phyloP scores from a whole-genome alignment of 2,888 invertebrate genomes.

The Epinotia demarniana region DNA sequence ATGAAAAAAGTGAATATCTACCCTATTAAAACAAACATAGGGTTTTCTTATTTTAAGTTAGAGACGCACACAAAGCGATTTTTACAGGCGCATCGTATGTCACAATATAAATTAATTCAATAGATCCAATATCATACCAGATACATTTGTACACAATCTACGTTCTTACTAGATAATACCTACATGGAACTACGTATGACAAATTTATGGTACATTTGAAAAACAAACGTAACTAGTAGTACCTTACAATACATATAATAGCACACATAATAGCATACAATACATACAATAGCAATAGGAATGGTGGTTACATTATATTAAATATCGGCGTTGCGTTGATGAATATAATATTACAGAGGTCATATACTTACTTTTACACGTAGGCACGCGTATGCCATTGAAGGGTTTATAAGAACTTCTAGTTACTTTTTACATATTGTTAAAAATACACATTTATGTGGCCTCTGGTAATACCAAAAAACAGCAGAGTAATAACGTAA shows the following conservation, averaged over 20 bases:
- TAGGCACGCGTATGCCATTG: no score
- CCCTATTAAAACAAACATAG: background rate
- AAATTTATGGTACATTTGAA: background rate
- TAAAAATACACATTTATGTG: background rate
- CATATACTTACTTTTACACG: background rate
- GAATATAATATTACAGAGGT: background rate
- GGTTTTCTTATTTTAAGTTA: background rate
- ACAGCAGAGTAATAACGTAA: no score
- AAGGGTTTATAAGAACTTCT: no score
- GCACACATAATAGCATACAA: background rate
- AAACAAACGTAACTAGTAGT: background rate
- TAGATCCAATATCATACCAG: slow-evolving; percentile 15
- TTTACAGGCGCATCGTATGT: background rate
- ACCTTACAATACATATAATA: background rate
- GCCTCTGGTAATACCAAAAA: background rate
- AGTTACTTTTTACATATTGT: background rate
- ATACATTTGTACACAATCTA: slow-evolving; percentile 24
- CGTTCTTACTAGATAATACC: slow-evolving; percentile 6
- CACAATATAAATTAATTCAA: slow-evolving; percentile 20
- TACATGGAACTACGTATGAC: background rate
- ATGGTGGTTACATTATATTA: background rate
- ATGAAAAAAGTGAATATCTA: background rate
- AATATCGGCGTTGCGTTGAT: background rate
- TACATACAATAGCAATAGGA: no score
- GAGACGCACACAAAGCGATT: background rate